These are phyloP conservation scores for Drosophila punjabiensis DNA, from an alignment of 1,140 invertebrate genomes.

Conservation along the genomic window DNA sequence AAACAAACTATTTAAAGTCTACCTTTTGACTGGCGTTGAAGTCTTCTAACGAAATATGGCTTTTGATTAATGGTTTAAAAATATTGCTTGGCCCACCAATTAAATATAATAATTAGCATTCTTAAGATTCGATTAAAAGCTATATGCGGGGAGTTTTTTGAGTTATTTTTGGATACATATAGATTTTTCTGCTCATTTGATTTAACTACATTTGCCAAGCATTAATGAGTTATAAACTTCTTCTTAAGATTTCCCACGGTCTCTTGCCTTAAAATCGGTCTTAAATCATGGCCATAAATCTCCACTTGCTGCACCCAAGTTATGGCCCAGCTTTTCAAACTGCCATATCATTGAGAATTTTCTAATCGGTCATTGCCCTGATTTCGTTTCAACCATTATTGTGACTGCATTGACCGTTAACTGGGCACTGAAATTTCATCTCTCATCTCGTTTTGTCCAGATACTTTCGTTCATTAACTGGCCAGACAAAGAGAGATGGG, in stretches of 20 bases:
- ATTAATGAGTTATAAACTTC: background rate
- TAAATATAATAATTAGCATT: background rate
- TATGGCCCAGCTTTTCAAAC: constrained; percentile 1
- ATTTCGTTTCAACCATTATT: constrained; percentile 17
- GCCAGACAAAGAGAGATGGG: constrained; percentile 13
- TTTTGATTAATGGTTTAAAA: background rate
- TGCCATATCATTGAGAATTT: constrained; percentile 32
- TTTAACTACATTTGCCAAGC: background rate
- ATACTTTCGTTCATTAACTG: constrained; percentile 45
- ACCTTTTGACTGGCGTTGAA: background rate
- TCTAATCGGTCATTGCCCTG: constrained; percentile 67
- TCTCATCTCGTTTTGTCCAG: constrained; percentile 11
- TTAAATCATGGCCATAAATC: background rate
- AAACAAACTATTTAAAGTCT: background rate
- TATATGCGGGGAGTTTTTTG: background rate
- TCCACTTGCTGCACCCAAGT: background rate
- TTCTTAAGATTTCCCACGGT: background rate
- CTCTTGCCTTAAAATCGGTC: background rate
- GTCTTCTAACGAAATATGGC: background rate
- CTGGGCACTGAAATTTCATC: constrained; percentile 1
- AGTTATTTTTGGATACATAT: background rate
- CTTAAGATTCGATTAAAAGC: background rate
- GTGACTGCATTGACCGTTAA: constrained; percentile 52
- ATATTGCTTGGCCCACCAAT: background rate
- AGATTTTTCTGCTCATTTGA: background rate